Evolutionary conservation across 2,888 invertebrate genomes (phyloP).

Genomic region (Tiliacea aurago): DNA sequence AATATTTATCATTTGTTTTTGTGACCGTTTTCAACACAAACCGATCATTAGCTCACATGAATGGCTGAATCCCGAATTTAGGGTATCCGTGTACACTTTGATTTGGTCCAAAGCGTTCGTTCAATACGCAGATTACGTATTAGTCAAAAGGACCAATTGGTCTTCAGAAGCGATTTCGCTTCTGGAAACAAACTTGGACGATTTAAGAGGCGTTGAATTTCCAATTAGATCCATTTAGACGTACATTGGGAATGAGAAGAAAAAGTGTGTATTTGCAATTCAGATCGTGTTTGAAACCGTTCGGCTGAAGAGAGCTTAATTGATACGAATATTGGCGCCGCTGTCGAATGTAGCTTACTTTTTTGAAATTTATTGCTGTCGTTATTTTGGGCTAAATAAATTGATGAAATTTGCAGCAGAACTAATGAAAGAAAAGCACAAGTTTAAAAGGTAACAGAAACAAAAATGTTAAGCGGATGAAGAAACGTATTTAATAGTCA

Average conservation of each 20-base stretch:
- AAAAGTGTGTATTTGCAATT: constrained; percentile 84
- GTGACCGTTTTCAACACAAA: constrained; percentile 27
- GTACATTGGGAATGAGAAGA: constrained; percentile 72
- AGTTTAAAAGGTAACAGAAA: background rate
- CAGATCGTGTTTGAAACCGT: constrained; percentile 79
- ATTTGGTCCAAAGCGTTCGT: constrained; percentile 36
- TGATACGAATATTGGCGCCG: constrained; percentile 79
- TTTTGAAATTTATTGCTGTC: constrained; percentile 53
- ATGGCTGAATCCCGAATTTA: constrained; percentile 26
- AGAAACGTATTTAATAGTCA: background rate
- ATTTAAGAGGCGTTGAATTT: constrained; percentile 75
- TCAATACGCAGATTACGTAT: constrained; percentile 32
- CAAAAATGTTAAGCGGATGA: background rate
- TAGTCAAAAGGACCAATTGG: constrained; percentile 62
- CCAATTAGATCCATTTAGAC: constrained; percentile 81
- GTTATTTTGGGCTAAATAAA: constrained; percentile 36
- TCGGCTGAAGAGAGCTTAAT: constrained; percentile 81
- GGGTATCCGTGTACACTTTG: constrained; percentile 11
- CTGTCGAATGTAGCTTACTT: constrained; percentile 54
- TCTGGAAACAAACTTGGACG: constrained; percentile 61
- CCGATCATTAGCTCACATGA: constrained; percentile 40
- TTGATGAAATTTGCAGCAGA: constrained; percentile 26
- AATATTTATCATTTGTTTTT: constrained; percentile 44
- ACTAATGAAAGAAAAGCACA: constrained; percentile 11
- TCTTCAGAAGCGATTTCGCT: constrained; percentile 35